Conservation (phyloP, 2,797 vertebrate species). For the Delichon dasypus region DNA sequence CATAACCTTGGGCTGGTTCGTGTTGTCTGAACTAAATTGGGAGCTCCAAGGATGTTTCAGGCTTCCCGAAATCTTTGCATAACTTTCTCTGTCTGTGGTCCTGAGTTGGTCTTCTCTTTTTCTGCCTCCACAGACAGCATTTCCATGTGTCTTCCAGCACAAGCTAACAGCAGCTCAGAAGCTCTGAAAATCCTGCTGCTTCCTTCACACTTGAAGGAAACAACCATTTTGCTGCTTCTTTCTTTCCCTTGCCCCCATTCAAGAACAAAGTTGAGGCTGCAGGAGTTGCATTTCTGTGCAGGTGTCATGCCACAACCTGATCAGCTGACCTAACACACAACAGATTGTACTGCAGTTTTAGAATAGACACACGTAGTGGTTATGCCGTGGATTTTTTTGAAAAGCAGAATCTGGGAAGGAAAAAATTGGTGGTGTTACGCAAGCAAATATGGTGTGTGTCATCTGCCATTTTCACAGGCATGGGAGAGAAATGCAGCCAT, state of each 20-base stretch:
- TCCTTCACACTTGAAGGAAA: not conserved
- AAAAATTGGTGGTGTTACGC: slow-evolving; percentile 39
- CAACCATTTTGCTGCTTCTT: not conserved
- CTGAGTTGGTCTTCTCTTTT: not conserved
- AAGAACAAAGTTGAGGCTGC: not conserved
- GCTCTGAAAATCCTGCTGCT: not conserved
- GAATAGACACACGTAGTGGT: not conserved
- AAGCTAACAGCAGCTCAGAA: not conserved
- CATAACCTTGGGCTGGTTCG: not conserved
- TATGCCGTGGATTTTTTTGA: not conserved
- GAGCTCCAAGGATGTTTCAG: not conserved
- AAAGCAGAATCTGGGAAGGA: slow-evolving; percentile 27
- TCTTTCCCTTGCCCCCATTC: not conserved
- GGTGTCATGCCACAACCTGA: not conserved
- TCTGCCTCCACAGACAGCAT: not conserved
- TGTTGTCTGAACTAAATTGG: not conserved
- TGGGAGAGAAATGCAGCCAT: not conserved
- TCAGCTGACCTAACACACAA: slow-evolving; percentile 32
- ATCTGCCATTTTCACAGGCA: slow-evolving; percentile 49
- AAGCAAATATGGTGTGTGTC: slow-evolving; percentile 62
- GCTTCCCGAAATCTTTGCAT: not conserved
- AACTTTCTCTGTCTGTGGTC: not conserved
- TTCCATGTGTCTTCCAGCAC: not conserved
- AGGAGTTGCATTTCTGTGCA: not conserved
- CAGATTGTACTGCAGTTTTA: slow-evolving; percentile 43